phyloP scores from a whole-genome alignment of 1,140 invertebrate genomes.

The Monochamus saltuarius region DNA sequence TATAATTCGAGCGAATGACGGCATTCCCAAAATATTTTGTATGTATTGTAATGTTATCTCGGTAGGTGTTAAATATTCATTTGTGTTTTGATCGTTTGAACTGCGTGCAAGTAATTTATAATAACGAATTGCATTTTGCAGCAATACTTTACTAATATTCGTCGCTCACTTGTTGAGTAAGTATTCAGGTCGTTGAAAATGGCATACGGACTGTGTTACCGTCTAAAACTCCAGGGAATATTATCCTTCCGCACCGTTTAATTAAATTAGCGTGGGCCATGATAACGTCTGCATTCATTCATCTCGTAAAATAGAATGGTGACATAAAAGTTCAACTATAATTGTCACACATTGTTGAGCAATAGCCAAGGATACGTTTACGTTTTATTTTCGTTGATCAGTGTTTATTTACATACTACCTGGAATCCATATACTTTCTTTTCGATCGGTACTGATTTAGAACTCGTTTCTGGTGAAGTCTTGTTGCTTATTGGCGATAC shows the following conservation, averaged over 20 bases:
- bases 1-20: no score
- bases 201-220: background rate
- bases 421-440: background rate
- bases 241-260: background rate
- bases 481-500: no score
- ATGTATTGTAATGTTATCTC: no score
- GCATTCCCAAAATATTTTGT: no score
- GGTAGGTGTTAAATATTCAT: no score
- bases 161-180: background rate
- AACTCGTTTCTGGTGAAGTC: background rate
- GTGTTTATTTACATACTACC: background rate
- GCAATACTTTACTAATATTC: background rate
- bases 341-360: conserved; percentile 1
- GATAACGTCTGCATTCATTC: conserved; percentile 5
- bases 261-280: conserved; percentile 1
- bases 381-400: background rate
- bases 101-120: background rate
- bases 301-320: conserved; percentile 1
- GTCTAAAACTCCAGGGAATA: background rate
- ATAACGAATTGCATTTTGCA: background rate
- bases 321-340: conserved; percentile 10
- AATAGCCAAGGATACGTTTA: conserved; percentile 5
- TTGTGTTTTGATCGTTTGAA: no score
- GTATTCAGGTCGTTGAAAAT: background rate
- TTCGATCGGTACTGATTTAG: background rate